Base-by-base conservation (phyloP, 2,888 invertebrate species). In the Crossocerus cetratus region DNA sequence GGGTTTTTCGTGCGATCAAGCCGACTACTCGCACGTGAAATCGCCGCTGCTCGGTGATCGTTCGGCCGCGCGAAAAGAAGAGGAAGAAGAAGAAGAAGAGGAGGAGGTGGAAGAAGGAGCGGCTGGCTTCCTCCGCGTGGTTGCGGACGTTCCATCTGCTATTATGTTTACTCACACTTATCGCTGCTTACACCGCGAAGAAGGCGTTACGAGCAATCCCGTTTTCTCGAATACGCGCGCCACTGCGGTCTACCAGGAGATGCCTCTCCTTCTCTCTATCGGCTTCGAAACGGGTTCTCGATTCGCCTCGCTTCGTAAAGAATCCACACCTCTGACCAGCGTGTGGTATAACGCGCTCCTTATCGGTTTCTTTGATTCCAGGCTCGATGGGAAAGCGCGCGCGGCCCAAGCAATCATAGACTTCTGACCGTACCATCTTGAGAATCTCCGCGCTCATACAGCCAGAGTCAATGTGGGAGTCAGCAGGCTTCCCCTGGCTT, bases 171-270 rank as follows among this genome's bases (percentile, higher is more conserved):
- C 80, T 74, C 74, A 72, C 80, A 70, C 76, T 76, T 69, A 64
- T 65, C 62, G 71, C 71, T 74, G 74, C 65, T 68, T 66, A 67
- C 71, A 69, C 74, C 73, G 74, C 67, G 77, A 73, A 81, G 78
- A 43, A 80, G 78, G 79, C 81, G 81, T 81, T 81, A 81, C 81
- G 81, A 77, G 72, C 79, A 81, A 81, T 81, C 81, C 81, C 81
- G 81, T 81, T 81, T 81, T 81, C 81, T 81, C 74, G 75, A 73
- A 81, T 81, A 81, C 81, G 79, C 60, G 57, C 65, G 42, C 61
- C 66, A 13, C 53, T 59, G 73, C 72, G 72, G 32, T 32, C 32
- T 32, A 75, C 75, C 73, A 81, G 79, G 81, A 81, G 79, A n/a
- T n/a, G 74, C 81, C 73, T 32, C 32, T 32, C 32, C 81, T 77